Percentiles rank a stretch among this genome's conserved stretches.
Evolutionary conservation across 2,113 vertebrate genomes (phyloP).

Genomic region (Tautogolabrus adspersus): DNA sequence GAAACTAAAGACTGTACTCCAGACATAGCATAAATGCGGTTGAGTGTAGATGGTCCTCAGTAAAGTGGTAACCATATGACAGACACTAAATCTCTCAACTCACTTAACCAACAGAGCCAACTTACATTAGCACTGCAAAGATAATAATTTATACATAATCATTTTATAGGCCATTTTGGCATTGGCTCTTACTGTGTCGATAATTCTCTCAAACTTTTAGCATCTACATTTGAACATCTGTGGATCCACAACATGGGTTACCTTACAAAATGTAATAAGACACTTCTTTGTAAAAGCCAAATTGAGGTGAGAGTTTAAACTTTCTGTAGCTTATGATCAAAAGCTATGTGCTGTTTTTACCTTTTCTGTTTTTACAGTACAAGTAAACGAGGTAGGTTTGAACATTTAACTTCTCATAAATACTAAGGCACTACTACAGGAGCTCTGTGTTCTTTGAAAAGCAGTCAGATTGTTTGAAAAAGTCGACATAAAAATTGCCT

Average conservation of each 20-base stretch:
- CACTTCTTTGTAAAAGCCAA: background rate
- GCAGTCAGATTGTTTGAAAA: background rate
- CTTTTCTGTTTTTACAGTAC: background rate
- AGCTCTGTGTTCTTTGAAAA: constrained; percentile 2
- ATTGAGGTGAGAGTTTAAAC: background rate
- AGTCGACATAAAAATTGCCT: constrained; percentile 16
- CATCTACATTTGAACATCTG: background rate
- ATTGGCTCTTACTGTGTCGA: background rate
- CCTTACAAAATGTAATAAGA: background rate
- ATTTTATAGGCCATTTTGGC: too few relatives aligned
- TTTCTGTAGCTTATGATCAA: too few relatives aligned
- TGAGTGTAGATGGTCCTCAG: too few relatives aligned
- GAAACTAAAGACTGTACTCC: too few relatives aligned
- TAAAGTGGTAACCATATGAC: too few relatives aligned
- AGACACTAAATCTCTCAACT: too few relatives aligned
- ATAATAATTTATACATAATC: background rate
- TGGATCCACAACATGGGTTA: background rate
- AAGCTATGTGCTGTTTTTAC: background rate
- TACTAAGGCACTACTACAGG: background rate
- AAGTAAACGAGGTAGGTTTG: background rate
- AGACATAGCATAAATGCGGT: too few relatives aligned
- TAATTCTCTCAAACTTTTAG: background rate
- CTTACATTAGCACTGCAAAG: background rate
- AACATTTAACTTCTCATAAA: background rate
- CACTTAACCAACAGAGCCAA: background rate